Evolutionary conservation across 2,797 vertebrate species (phyloP).

Genomic region (Acanthopagrus latus): DNA sequence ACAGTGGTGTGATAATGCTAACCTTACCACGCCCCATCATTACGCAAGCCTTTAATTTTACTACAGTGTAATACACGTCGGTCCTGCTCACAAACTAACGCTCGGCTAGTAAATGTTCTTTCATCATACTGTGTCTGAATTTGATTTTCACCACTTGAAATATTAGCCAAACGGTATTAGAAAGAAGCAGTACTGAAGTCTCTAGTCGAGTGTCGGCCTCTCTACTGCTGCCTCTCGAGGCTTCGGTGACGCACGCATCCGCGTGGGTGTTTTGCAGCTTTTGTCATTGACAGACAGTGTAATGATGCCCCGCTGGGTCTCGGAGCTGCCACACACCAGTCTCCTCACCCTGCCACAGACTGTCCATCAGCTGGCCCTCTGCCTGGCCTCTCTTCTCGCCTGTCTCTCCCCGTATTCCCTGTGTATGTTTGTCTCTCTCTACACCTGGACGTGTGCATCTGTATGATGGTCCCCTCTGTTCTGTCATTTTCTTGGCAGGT

Average conservation of each 20-base stretch:
- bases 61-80: not conserved
- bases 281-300: constrained; percentile 64
- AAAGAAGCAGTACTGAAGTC: not conserved
- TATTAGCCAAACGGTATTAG: no score
- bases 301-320: constrained; percentile 64
- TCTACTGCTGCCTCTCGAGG: constrained; percentile 17
- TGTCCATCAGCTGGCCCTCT: constrained; percentile 63
- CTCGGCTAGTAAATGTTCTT: not conserved
- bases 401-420: constrained; percentile 28
- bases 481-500: constrained; percentile 82
- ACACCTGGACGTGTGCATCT: constrained; percentile 1
- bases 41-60: not conserved
- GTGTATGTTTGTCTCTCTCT: not conserved
- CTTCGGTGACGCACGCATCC: constrained; percentile 39
- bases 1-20: not conserved
- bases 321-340: constrained; percentile 49
- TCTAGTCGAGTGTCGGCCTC: constrained; percentile 17
- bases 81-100: not conserved
- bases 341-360: constrained; percentile 46
- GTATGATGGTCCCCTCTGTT: constrained; percentile 39
- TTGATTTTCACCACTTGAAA: not conserved
- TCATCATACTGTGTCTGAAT: not conserved
- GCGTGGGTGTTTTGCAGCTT: constrained; percentile 61
- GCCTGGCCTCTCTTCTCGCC: constrained; percentile 52
- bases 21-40: not conserved